Evolutionary conservation across 2,113 vertebrate species (phyloP).

Genomic region (Calyptomena viridis): DNA sequence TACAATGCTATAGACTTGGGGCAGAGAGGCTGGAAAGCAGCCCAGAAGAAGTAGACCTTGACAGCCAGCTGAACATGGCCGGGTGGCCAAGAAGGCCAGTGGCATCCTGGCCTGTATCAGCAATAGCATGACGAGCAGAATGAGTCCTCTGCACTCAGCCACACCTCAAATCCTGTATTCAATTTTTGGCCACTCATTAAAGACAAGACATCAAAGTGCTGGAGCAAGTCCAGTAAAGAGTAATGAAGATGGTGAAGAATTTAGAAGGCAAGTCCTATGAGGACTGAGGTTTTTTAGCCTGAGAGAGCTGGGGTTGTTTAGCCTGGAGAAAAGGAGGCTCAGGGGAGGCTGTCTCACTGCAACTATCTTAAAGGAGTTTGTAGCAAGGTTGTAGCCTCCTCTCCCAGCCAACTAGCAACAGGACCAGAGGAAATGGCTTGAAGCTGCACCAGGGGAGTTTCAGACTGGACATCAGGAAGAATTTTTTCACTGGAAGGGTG

Average conservation of each 20-base stretch:
- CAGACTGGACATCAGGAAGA: not conserved
- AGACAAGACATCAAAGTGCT: not conserved
- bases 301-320: not conserved
- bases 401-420: not conserved
- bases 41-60: fast-evolving
- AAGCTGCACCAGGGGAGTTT: not conserved
- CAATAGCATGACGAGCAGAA: not conserved
- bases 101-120: not conserved
- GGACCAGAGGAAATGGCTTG: not conserved
- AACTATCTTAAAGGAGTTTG: not conserved
- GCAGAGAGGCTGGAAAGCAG: not conserved
- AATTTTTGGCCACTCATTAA: not conserved
- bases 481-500: not conserved
- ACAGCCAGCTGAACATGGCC: not conserved
- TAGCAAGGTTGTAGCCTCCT: not conserved
- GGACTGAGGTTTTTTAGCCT: not conserved
- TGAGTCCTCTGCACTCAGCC: no score
- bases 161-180: not conserved
- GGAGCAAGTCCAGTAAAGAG: not conserved
- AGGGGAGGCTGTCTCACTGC: no score
- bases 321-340: not conserved
- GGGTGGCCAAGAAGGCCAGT: not conserved
- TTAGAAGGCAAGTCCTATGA: not conserved
- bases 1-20: not conserved
- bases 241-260: not conserved